phyloP scores from a whole-genome alignment of 2,888 invertebrate species.

The Hermaeophaga mercurialis region DNA sequence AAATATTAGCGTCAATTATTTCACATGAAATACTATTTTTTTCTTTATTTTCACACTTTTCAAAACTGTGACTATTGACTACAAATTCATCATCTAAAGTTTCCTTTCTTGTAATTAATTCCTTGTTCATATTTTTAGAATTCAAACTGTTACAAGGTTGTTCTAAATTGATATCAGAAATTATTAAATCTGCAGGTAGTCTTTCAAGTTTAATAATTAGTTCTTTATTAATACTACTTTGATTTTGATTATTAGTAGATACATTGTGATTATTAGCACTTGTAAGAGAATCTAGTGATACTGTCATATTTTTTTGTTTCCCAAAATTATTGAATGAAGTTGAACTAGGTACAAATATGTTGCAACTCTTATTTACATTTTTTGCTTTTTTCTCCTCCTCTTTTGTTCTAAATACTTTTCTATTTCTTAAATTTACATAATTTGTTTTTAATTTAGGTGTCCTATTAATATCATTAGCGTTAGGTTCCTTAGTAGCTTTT shows the following conservation, averaged over 20 bases:
- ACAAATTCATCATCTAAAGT: no score
- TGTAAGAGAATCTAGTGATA: background rate
- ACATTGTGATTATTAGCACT: background rate
- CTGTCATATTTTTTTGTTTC: background rate
- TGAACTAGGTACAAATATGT: slow-evolving; percentile 3
- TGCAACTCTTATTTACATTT: background rate
- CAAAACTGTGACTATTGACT: background rate
- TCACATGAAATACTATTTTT: no score
- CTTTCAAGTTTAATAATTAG: background rate
- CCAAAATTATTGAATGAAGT: slow-evolving; percentile 14
- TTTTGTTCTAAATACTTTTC: slow-evolving; percentile 20
- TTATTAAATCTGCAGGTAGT: background rate
- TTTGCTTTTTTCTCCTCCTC: no score
- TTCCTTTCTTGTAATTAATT: no score
- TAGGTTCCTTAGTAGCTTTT: background rate
- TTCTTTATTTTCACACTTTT: background rate
- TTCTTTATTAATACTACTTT: background rate
- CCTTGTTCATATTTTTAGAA: no score
- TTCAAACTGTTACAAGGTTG: background rate
- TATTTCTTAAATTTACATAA: slow-evolving; percentile 25
- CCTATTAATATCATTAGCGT: background rate
- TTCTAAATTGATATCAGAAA: background rate
- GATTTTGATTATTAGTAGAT: background rate
- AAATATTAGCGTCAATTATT: no score
- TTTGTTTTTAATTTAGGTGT: background rate